A percentile compares a stretch with the other conserved stretches of the same genome.
phyloP scores from a whole-genome alignment of 2,797 vertebrate genomes.

The Phataginus tricuspis region DNA sequence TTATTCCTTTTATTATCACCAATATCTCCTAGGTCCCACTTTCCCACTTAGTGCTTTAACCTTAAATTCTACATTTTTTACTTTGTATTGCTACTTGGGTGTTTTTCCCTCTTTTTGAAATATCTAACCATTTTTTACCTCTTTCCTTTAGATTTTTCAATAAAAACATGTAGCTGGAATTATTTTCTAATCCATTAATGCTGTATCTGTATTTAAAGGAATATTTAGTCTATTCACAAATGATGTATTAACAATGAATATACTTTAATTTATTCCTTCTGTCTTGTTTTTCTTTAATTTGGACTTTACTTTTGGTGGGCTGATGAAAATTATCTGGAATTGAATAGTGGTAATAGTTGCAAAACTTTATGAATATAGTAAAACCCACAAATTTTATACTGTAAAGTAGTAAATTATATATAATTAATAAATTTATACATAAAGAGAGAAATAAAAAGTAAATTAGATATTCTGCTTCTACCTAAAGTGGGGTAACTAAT shows the following conservation, averaged over 20 bases:
- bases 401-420: too few species aligned
- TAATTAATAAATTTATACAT: not conserved
- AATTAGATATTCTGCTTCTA: not conserved
- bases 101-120: not conserved
- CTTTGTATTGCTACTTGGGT: not conserved
- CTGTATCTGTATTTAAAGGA: not conserved
- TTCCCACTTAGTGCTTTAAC: not conserved
- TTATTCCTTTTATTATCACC: not conserved
- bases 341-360: too few species aligned
- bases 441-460: too few species aligned
- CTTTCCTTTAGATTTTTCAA: not conserved
- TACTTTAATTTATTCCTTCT: not conserved
- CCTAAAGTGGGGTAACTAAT: not conserved
- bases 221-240: not conserved
- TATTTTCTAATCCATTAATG: not conserved
- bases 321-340: too few species aligned
- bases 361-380: too few species aligned
- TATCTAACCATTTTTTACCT: not conserved
- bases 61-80: not conserved
- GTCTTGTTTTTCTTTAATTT: not conserved
- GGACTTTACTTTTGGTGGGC: not conserved
- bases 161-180: not conserved
- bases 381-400: too few species aligned
- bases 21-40: not conserved
- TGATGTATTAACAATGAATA: not conserved